Evolutionary conservation across 2,888 invertebrate species (phyloP).

Genomic region (Microctonus hyperodae): DNA sequence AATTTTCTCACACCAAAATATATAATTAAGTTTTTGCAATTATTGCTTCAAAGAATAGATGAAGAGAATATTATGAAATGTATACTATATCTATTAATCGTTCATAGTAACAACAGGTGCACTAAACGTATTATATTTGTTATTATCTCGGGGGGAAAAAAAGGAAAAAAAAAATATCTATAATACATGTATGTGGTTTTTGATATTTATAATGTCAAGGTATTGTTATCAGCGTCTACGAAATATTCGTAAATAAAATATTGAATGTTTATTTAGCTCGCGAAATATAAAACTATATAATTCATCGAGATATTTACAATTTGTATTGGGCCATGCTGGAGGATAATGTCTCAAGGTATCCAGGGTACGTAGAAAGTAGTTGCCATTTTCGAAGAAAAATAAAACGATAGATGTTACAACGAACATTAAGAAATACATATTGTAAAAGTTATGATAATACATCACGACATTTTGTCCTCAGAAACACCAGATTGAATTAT

Average conservation of each 20-base stretch:
- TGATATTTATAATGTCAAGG: neutral
- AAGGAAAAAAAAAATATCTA: neutral
- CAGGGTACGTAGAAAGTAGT: constrained; percentile 18
- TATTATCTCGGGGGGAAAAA: neutral
- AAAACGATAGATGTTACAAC: constrained; percentile 11
- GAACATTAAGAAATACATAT: constrained; percentile 8
- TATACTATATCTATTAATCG: neutral
- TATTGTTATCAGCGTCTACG: neutral
- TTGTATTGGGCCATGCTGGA: neutral
- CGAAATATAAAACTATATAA: neutral
- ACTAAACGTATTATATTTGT: constrained; percentile 1
- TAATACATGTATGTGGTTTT: constrained; percentile 4
- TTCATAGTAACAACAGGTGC: neutral
- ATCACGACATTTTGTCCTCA: neutral
- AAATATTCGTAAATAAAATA: neutral
- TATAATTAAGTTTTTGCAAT: neutral
- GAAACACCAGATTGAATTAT: neutral
- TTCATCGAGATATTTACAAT: neutral
- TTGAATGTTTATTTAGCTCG: neutral
- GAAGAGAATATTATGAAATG: neutral
- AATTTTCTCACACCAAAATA: neutral
- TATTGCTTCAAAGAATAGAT: neutral
- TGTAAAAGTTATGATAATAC: no score
- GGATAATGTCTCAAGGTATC: constrained; percentile 14
- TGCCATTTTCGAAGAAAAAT: neutral